Percentiles rank a stretch among this genome's conserved stretches.
phyloP scores from a whole-genome alignment of 2,888 invertebrate species.

The Agonopterix arenella region DNA sequence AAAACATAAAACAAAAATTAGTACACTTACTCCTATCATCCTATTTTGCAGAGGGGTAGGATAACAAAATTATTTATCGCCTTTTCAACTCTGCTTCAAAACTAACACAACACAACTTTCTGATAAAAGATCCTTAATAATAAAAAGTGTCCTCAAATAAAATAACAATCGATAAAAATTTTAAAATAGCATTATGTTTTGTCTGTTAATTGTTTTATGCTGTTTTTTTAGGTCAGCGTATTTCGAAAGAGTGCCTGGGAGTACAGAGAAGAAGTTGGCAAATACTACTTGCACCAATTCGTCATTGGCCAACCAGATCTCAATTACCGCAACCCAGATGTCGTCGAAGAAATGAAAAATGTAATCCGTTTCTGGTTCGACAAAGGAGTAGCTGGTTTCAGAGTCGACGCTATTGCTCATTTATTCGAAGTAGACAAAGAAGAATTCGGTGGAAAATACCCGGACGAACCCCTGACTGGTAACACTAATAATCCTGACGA shows the following conservation, averaged over 20 bases:
- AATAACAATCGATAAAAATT: no score
- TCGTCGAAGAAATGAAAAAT: conserved; percentile 80
- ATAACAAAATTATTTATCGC: no score
- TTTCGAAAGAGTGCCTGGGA: conserved; percentile 86
- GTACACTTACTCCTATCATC: no score
- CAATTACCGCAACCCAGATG: conserved; percentile 81
- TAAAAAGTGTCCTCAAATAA: no score
- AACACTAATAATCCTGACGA: conserved; percentile 55
- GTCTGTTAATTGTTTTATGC: no score
- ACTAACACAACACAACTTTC: no score
- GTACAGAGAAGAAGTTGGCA: conserved; percentile 79
- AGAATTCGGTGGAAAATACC: conserved; percentile 51
- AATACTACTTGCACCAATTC: conserved; percentile 87
- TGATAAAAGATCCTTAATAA: no score
- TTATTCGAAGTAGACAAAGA: conserved; percentile 77
- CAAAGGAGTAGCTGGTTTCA: conserved; percentile 91
- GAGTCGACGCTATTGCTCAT: conserved; percentile 86
- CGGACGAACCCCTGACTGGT: conserved; percentile 75
- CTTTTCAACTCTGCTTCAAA: no score
- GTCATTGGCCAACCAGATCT: conserved; percentile 85
- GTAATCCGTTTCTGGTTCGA: conserved; percentile 88
- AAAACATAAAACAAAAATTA: no score
- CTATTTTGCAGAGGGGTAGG: no score
- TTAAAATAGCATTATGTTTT: no score
- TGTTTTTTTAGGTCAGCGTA: conserved; percentile 50